Evolutionary conservation across 2,797 vertebrate genomes (phyloP).

Genomic region (Mormyrops attenuatus): DNA sequence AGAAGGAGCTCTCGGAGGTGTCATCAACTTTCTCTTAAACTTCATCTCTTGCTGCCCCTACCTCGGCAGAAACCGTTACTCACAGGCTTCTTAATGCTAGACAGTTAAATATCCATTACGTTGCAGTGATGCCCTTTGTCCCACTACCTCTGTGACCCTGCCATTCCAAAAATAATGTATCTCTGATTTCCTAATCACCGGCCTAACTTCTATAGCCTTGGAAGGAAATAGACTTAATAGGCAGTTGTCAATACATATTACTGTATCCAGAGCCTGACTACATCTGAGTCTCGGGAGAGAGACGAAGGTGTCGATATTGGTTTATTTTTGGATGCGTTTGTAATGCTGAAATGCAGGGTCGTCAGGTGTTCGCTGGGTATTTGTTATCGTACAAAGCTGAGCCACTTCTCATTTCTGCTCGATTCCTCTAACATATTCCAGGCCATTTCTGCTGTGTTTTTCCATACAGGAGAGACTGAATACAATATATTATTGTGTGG

Average conservation of each 20-base stretch:
- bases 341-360: not conserved
- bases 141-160: not conserved
- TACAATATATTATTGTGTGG: not conserved
- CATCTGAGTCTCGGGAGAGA: not conserved
- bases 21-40: not conserved
- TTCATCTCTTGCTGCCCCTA: not conserved
- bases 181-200: not conserved
- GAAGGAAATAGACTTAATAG: slow-evolving; percentile 3
- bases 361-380: not conserved
- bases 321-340: slow-evolving; percentile 3
- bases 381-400: not conserved
- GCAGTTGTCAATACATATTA: not conserved
- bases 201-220: not conserved
- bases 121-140: not conserved
- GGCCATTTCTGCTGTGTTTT: not conserved
- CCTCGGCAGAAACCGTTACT: not conserved
- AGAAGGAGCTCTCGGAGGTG: not conserved
- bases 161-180: not conserved
- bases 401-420: not conserved
- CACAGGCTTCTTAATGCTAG: not conserved
- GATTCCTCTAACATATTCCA: not conserved
- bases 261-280: not conserved
- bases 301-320: not conserved
- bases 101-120: not conserved
- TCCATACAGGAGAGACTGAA: not conserved